Evolutionary conservation across 2,113 vertebrate genomes (phyloP), one percentile per base, ranked within the genome.

Genomic region (Dicaeum eximium): DNA sequence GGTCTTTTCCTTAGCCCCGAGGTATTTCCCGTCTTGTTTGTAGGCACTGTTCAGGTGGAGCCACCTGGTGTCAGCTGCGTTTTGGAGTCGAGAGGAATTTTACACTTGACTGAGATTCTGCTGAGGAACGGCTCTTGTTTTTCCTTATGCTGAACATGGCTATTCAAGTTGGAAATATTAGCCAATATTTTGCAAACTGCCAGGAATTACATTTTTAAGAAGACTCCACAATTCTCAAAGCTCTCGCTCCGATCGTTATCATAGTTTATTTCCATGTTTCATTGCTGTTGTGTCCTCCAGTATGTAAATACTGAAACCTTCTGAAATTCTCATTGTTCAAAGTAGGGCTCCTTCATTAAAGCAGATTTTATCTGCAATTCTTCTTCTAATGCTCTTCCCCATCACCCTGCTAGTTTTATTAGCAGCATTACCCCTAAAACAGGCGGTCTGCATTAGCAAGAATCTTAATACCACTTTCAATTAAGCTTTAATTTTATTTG

Each of bases 381-480:
- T 71, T 62, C 33, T 69, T 42, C 81, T 83, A 24, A 30, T 40
- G 15, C 15, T 44, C 15, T 7, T 83, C 80, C 38, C n/a, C 35
- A 54, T 44, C 61, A 31, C 45, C 47, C 42, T 90, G 60, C 72
- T 57, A 11, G 65, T 88, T 90, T 56, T 73, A 42, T 48, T 92
- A 86, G 60, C 83, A 50, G 0, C 10, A 13, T 72, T 71, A 33
- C 44, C 50, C 79, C 1, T 91, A 31, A 71, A 90, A 23, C 89
- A 95, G 93, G 80, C 88, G 91, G 70, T 69, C 62, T 87, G 50
- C 69, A 85, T 95, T 93, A 85, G 61, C 40, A 53, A 23, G 44
- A 38, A 53, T 82, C 51, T 77, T 75, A 82, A 86, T 54, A 66
- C 44, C 28, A 10, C 22, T 78, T 88, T 67, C 78, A 93, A 11